These are phyloP conservation scores for Hydropsyche betteni DNA, from an alignment of 2,888 invertebrate species.

Conservation along the genomic window DNA sequence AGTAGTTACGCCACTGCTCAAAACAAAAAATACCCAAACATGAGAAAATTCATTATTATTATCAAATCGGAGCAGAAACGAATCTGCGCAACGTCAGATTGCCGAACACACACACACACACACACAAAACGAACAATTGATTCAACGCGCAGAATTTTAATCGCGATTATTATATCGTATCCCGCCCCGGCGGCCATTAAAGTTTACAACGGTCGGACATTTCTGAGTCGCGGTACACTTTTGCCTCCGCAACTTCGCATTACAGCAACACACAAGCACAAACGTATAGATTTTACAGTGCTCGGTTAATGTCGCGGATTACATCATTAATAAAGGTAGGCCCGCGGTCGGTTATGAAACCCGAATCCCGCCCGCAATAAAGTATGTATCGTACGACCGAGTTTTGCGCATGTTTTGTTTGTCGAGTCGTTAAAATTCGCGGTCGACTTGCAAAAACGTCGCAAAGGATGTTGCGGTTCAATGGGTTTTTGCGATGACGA, in stretches of 20 bases:
- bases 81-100: no score
- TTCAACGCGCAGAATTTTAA: no score
- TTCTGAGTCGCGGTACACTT: conserved; percentile 5
- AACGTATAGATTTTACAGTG: background rate
- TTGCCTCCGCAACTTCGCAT: background rate
- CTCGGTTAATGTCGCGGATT: conserved; percentile 31
- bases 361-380: conserved; percentile 15
- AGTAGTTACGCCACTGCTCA: background rate
- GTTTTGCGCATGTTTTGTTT: background rate
- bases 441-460: no score
- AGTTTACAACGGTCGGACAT: conserved; percentile 12
- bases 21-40: background rate
- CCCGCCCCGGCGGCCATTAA: background rate
- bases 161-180: no score
- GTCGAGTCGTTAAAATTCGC: background rate
- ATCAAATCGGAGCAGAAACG: background rate
- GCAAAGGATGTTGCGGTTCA: no score
- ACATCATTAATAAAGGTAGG: conserved; percentile 36
- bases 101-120: no score
- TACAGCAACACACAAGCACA: background rate
- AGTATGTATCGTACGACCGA: background rate
- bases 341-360: conserved; percentile 30
- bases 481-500: no score
- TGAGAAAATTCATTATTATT: background rate
- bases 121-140: no score